Conservation (phyloP, 2,113 vertebrate species). For the Psephotus haematonotus region DNA sequence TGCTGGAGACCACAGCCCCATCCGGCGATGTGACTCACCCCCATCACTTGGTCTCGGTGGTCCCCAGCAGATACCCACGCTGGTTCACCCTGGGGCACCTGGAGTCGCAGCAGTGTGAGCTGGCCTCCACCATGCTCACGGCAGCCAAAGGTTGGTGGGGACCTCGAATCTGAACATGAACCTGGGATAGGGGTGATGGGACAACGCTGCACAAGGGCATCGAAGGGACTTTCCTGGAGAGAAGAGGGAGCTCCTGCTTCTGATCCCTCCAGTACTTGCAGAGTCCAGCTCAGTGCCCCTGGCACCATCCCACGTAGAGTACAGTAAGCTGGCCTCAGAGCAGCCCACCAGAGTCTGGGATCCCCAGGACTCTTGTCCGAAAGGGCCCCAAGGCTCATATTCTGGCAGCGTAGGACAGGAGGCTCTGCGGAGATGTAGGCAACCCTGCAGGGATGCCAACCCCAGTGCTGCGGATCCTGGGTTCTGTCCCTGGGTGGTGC, state of each 20-base stretch:
- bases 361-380: not conserved
- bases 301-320: not conserved
- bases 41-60: slow-evolving; percentile 94
- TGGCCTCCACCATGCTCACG: slow-evolving; percentile 98
- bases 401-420: not conserved
- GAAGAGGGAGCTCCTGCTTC: not conserved
- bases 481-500: not conserved
- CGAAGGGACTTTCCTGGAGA: not conserved
- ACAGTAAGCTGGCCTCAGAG: not conserved
- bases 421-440: not conserved
- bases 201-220: not conserved
- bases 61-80: slow-evolving; percentile 93
- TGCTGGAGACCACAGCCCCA: slow-evolving; percentile 90
- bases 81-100: slow-evolving; percentile 98
- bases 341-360: not conserved
- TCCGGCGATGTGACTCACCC: slow-evolving; percentile 88
- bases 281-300: not conserved
- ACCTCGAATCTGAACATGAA: not conserved
- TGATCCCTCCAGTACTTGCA: not conserved
- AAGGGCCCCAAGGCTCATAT: not conserved
- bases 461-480: fast-evolving
- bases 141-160: slow-evolving; percentile 86
- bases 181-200: not conserved
- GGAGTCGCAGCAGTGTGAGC: slow-evolving; percentile 98
- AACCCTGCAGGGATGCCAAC: not conserved